phyloP scores from a whole-genome alignment of 2,113 vertebrate genomes.

The Hyaena hyaena region DNA sequence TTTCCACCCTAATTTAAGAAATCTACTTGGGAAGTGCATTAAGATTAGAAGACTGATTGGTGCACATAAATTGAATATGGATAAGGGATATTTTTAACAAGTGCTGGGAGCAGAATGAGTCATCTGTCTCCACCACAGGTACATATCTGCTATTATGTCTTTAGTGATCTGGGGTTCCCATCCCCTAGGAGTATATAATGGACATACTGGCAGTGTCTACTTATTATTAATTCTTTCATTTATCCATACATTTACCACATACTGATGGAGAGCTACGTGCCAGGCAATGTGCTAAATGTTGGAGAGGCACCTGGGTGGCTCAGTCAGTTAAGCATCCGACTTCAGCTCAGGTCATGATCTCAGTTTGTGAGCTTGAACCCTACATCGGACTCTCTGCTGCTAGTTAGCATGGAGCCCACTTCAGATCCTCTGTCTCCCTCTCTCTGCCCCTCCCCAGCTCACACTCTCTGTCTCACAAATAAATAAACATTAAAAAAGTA shows the following conservation, averaged over 20 bases:
- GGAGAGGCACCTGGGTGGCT: no score
- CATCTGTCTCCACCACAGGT: background rate
- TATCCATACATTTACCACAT: background rate
- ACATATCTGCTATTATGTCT: background rate
- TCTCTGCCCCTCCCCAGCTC: no score
- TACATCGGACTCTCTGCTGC: no score
- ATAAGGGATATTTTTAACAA: constrained; percentile 50
- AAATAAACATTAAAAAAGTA: no score
- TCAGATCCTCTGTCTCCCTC: no score
- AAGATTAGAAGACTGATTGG: background rate
- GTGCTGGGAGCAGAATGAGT: background rate
- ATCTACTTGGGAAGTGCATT: background rate
- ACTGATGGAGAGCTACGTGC: background rate
- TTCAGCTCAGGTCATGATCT: no score
- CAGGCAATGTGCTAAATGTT: background rate
- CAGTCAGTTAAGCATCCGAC: no score
- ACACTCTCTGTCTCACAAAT: no score
- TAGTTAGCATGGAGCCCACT: no score
- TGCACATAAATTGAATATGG: background rate
- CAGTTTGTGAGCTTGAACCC: no score
- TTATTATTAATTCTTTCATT: background rate
- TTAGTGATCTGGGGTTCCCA: background rate
- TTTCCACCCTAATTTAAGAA: background rate
- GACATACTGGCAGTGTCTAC: background rate
- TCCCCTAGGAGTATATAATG: background rate